Evolutionary conservation across 2,888 invertebrate genomes (phyloP).

Genomic region (Cosmorhoe ocellata): DNA sequence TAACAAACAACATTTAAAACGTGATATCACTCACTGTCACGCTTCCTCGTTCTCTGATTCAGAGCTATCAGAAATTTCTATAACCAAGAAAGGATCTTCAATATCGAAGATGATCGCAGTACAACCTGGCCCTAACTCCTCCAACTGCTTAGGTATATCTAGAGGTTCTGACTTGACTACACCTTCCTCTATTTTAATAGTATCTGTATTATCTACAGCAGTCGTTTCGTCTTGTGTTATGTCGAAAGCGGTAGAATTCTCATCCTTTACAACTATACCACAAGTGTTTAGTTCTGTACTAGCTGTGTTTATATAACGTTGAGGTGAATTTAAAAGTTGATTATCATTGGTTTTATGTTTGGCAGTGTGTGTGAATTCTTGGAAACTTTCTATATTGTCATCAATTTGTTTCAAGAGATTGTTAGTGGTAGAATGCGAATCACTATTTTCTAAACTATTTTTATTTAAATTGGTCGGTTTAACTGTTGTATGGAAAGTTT

Average conservation of each 20-base stretch:
- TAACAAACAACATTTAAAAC: no score
- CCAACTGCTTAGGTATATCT: slow-evolving; percentile 35
- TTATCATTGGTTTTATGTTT: neutral
- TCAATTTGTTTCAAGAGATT: neutral
- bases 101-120: slow-evolving; percentile 49
- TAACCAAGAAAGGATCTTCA: slow-evolving; percentile 57
- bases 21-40: neutral
- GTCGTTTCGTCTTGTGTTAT: neutral
- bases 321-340: neutral
- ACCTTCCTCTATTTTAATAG: neutral
- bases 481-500: no score
- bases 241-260: neutral
- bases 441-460: neutral
- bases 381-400: neutral
- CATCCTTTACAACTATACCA: neutral
- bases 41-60: slow-evolving; percentile 50
- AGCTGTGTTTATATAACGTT: neutral
- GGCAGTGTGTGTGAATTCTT: slow-evolving; percentile 3
- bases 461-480: neutral
- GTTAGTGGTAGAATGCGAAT: neutral
- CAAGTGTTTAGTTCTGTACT: neutral
- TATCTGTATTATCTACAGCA: neutral
- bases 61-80: slow-evolving; percentile 58
- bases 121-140: slow-evolving; percentile 48
- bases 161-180: slow-evolving; percentile 25